Base-by-base conservation (phyloP, 2,113 vertebrate genomes). In the Shinisaurus crocodilurus region DNA sequence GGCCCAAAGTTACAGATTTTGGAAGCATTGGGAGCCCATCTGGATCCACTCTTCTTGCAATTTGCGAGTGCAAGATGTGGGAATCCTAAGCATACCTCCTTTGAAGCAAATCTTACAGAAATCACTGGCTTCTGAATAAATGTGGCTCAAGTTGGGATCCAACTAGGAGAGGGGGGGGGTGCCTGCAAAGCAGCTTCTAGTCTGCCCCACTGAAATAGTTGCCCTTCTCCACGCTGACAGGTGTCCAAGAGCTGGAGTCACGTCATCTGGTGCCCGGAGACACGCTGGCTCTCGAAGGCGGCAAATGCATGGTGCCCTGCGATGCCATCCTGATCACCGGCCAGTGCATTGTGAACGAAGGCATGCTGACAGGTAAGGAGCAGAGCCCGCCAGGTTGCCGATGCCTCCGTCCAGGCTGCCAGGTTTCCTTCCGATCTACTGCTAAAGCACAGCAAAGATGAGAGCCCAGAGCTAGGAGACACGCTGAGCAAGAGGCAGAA, bases 311-410 rank as follows among this genome's bases (percentile, higher is more conserved):
- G 54, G 90, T 98, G 93, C 96, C 98, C 2, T 98, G 98, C 37
- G 98, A 98, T 88, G 97, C 97, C 82, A 20, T 98, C 70, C 94
- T 98, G 87, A 86, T 97, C 77, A 96, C 96, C 0, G 98, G 98
- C 74, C 95, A 94, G 91, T 98, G 98, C 75, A 92, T 95, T 84
- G 97, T 98, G 1, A 96, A 98, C 57, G 98, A 98, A 96, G 96
- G 97, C 94, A 97, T 97, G 97, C 95, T 98, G 86, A 98, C 98
- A 95, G 98, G 98, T 98, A 95, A 0, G 76, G 48, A 16, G 80
- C 8, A 15, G 79, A 9, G 48, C 48, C 48, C 48, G 8, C 48
- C 8, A 50, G 48, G 48, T 8, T 50, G 48, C 48, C 8, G 48
- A 4, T 50, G 48, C 48, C 48, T 8, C 48, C 4, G 48, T 50